Base-by-base conservation (phyloP, 2,888 invertebrate species). In the Dichetophora obliterata region DNA sequence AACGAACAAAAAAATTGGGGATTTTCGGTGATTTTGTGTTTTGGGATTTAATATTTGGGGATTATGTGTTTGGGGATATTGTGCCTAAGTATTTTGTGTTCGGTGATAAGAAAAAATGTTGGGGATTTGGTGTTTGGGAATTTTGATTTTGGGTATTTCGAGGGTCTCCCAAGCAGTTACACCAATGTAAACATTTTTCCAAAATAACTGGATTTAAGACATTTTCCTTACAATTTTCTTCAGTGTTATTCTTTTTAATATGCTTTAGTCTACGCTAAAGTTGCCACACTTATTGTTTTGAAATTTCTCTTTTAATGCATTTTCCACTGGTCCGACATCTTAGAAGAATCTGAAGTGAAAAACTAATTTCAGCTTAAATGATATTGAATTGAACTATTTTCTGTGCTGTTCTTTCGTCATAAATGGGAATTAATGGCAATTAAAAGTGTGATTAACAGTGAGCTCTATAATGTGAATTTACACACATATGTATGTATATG, bases 391-490 rank as follows among this genome's bases (percentile, higher is more conserved):
- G 69, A 48, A 27, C 52, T 48, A 22, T 43, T 43, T 43, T 43
- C 65, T 65, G 0, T 65, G 43, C 43, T 19, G 14, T 68, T 50
- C 48, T 43, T 22, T 50, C 22, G 43, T 16, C 63, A 34, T 63
- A 63, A 63, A 63, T 31, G 27, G 8, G 8, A 34, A 63, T 34
- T 63, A 34, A 63, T n/a, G 34, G 63, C 31, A 59, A 59, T 59
- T 27, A 14, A 11, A 11, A 59, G 11, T 11, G 43, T 11, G 43
- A 11, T 11, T 3, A 11, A 6, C 1, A 37, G 8, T 6, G 43
- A 43, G 14, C 8, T 1, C 5, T 4, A 43, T 43, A 14, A 3
- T 59, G 14, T 14, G 24, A 24, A 59, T 4, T 27, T 8, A 14
- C 57, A 24, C 24, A 3, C 19, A 5, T 24, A 22, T 19, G 1